phyloP scores from a whole-genome alignment of 2,113 vertebrate genomes.

The Ardeotis arabs region DNA sequence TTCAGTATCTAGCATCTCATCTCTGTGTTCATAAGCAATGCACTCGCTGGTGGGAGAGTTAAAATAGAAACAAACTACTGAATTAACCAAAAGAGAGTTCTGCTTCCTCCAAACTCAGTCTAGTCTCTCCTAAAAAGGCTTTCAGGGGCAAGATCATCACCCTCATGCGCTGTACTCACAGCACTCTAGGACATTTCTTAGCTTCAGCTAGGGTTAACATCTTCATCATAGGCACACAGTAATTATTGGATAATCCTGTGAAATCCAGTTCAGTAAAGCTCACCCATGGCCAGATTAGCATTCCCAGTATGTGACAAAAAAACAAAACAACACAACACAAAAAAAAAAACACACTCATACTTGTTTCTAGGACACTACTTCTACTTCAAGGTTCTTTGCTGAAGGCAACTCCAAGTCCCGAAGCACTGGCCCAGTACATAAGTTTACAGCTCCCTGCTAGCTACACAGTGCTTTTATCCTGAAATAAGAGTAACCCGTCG shows the following conservation, averaged over 20 bases:
- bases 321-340: not conserved
- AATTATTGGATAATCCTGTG: not conserved
- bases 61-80: not conserved
- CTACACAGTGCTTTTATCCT: not conserved
- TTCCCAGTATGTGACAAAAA: not conserved
- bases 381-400: not conserved
- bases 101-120: not conserved
- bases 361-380: not conserved
- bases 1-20: not conserved
- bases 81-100: not conserved
- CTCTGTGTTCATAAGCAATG: accelerated
- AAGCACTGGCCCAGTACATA: accelerated
- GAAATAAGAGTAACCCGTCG: accelerated
- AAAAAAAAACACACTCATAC: not conserved
- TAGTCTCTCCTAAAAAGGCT: not conserved
- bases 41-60: not conserved
- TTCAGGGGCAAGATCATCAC: not conserved
- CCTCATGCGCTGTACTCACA: not conserved
- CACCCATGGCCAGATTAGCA: not conserved
- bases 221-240: not conserved
- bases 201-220: not conserved
- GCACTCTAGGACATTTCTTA: not conserved
- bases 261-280: not conserved
- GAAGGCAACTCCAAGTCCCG: not conserved
- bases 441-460: not conserved